These are phyloP conservation scores for Morpho helenor DNA, from an alignment of 2,888 invertebrate species.

Conservation along the genomic window DNA sequence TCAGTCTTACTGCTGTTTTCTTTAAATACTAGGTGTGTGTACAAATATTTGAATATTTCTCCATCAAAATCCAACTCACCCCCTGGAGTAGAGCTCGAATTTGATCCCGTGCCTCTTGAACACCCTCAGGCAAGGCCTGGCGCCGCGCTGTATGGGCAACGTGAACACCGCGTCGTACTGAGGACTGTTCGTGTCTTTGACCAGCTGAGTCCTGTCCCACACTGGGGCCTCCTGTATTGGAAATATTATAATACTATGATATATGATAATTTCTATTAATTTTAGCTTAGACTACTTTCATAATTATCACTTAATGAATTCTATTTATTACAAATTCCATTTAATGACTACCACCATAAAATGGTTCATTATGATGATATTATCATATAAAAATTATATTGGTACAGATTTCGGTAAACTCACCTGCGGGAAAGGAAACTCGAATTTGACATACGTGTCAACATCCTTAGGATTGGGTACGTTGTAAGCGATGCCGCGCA, in stretches of 20 bases:
- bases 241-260: no score
- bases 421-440: constrained; percentile 94
- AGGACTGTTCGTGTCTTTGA: constrained; percentile 93
- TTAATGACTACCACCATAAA: no score
- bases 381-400: no score
- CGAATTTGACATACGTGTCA: constrained; percentile 95
- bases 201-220: constrained; percentile 86
- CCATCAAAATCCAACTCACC: constrained; percentile 80
- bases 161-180: constrained; percentile 90
- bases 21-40: no score
- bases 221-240: constrained; percentile 82
- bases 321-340: no score
- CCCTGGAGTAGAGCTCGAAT: constrained; percentile 94
- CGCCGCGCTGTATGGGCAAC: constrained; percentile 87
- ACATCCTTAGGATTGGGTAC: constrained; percentile 91
- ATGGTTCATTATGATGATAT: no score
- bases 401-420: constrained; percentile 42
- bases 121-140: constrained; percentile 89
- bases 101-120: constrained; percentile 95
- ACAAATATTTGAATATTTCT: not conserved
- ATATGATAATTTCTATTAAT: no score
- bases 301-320: no score
- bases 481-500: constrained; percentile 92
- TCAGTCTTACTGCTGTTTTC: no score
- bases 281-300: no score